Evolutionary conservation across 2,113 vertebrate genomes (phyloP).

Genomic region (Polyodon spathula): DNA sequence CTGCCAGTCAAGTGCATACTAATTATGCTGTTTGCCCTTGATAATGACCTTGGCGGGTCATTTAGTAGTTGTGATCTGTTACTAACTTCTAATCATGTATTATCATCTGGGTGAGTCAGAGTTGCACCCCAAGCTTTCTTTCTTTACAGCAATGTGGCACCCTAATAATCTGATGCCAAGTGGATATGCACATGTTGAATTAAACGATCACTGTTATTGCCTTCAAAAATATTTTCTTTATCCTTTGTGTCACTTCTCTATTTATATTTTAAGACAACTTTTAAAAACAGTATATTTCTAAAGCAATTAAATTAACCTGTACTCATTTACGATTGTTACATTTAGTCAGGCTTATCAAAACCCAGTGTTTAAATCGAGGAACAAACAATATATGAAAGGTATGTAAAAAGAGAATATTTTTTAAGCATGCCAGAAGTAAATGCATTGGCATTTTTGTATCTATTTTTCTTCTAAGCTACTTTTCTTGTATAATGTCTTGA

Average conservation of each 20-base stretch:
- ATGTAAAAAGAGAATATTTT: no score
- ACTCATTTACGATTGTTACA: neutral
- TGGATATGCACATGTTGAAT: conserved; percentile 75
- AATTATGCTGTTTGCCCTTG: conserved; percentile 90
- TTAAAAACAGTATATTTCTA: neutral
- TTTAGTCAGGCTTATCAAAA: neutral
- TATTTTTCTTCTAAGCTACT: no score
- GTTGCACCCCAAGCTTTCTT: conserved; percentile 75
- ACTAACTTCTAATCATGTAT: conserved; percentile 98
- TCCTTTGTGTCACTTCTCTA: conserved; percentile 66
- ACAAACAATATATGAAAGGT: no score
- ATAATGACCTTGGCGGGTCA: conserved; percentile 92
- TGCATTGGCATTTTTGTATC: no score
- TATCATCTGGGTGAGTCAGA: conserved; percentile 82
- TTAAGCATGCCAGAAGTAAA: no score
- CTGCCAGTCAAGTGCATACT: conserved; percentile 84
- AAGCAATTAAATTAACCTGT: neutral
- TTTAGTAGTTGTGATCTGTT: conserved; percentile 94
- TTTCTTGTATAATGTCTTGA: no score
- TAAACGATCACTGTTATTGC: conserved; percentile 73
- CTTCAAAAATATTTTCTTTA: conserved; percentile 70
- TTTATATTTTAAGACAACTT: conserved; percentile 68
- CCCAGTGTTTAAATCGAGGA: no score
- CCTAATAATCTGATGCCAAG: conserved; percentile 84
- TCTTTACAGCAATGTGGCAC: conserved; percentile 70